Conservation (phyloP, 2,888 invertebrate genomes). For the Pterostichus niger region DNA sequence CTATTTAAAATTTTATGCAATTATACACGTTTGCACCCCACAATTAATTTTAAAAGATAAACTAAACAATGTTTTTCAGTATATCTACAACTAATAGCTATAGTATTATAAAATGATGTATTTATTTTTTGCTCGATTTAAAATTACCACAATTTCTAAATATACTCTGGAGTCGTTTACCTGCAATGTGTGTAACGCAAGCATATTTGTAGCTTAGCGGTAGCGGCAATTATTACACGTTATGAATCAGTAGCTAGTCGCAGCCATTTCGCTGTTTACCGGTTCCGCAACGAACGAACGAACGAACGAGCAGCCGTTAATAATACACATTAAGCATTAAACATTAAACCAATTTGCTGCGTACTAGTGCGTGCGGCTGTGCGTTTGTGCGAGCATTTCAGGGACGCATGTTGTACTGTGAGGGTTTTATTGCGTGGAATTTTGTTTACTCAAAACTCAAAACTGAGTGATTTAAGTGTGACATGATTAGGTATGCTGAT, state of each 20-base stretch:
- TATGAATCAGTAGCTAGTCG: slow-evolving; percentile 56
- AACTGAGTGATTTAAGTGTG: not conserved
- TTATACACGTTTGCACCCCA: too few relatives aligned
- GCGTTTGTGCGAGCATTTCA: not conserved
- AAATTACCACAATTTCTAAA: not conserved
- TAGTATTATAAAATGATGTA: too few relatives aligned
- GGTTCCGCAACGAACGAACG: slow-evolving; percentile 6
- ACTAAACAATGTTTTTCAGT: too few relatives aligned
- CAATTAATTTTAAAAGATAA: too few relatives aligned
- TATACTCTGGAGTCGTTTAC: not conserved
- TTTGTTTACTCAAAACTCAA: slow-evolving; percentile 1
- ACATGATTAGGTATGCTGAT: not conserved
- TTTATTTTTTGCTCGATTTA: too few relatives aligned
- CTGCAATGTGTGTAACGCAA: not conserved
- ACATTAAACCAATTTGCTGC: too few relatives aligned
- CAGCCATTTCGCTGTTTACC: slow-evolving; percentile 40
- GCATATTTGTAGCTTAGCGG: slow-evolving; percentile 50
- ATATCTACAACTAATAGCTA: too few relatives aligned
- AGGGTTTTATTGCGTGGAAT: not conserved
- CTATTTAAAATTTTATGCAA: too few relatives aligned
- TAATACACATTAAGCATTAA: slow-evolving; percentile 35
- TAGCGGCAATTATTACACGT: slow-evolving; percentile 53
- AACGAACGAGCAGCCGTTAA: slow-evolving; percentile 22
- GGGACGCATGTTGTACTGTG: not conserved
- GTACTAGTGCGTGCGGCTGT: not conserved